A percentile compares a stretch with the other conserved stretches of the same genome.
Conservation (phyloP, 2,113 vertebrate species). For the Chunga burmeisteri region DNA sequence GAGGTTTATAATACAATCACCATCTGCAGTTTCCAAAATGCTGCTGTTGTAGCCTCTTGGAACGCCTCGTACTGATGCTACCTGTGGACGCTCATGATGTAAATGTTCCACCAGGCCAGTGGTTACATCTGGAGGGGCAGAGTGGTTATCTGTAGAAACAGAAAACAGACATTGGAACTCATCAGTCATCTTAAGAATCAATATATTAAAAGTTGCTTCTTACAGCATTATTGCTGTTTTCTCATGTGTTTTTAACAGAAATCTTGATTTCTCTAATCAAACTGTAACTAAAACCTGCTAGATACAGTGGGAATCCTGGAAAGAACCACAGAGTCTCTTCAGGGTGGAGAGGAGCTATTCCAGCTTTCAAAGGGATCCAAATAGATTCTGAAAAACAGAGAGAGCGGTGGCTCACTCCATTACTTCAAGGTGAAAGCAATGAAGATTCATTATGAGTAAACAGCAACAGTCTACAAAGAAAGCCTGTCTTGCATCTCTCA, state of each 20-base stretch:
- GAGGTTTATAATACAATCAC: constrained; percentile 76
- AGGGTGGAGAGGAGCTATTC: not conserved
- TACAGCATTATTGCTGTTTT: not conserved
- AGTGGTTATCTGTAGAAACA: constrained; percentile 84
- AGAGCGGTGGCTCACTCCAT: not conserved
- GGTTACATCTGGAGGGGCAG: constrained; percentile 92
- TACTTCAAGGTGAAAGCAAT: not conserved
- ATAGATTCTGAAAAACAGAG: not conserved
- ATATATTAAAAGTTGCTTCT: not conserved
- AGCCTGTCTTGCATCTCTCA: not conserved
- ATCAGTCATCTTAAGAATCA: not conserved
- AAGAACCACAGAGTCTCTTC: rapidly evolving
- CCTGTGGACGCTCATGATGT: constrained; percentile 80
- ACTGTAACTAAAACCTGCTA: not conserved
- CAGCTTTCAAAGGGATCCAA: not conserved
- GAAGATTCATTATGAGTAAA: not conserved
- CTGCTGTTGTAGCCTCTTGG: constrained; percentile 80
- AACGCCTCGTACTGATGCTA: constrained; percentile 82
- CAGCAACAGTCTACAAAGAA: not conserved
- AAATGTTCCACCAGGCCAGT: constrained; percentile 83
- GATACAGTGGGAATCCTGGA: not conserved
- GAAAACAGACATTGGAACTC: constrained; percentile 1
- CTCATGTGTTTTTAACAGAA: not conserved
- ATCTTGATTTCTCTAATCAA: not conserved
- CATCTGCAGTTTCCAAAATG: constrained; percentile 91